phyloP scores from a whole-genome alignment of 2,797 vertebrate species.

The Lophotriccus pileatus region DNA sequence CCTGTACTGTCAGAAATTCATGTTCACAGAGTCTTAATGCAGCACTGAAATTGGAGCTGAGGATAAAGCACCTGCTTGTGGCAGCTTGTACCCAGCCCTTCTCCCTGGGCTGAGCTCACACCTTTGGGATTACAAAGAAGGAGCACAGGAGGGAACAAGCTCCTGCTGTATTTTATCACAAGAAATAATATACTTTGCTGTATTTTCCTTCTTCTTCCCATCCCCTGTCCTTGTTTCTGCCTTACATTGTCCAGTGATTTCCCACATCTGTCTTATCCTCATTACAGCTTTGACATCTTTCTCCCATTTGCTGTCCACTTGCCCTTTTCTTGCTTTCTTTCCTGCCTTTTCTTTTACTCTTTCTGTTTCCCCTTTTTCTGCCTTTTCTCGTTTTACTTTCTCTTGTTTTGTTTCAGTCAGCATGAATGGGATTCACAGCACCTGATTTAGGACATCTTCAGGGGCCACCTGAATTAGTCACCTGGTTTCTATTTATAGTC shows the following conservation, averaged over 20 bases:
- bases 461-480: not conserved
- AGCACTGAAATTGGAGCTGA: slow-evolving; percentile 32
- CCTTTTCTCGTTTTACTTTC: not conserved
- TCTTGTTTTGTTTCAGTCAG: not conserved
- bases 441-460: not conserved
- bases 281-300: not conserved
- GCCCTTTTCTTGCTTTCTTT: not conserved
- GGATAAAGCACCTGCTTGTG: not conserved
- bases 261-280: not conserved
- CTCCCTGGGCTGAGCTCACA: not conserved
- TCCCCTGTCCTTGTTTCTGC: not conserved
- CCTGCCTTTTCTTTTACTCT: not conserved
- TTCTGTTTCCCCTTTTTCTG: not conserved
- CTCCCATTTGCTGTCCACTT: not conserved
- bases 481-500: not conserved
- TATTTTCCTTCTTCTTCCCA: not conserved
- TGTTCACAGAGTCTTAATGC: slow-evolving; percentile 47
- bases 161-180: not conserved
- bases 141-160: not conserved
- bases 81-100: not conserved
- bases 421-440: not conserved
- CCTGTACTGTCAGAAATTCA: slow-evolving; percentile 23
- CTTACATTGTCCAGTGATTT: not conserved
- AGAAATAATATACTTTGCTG: not conserved
- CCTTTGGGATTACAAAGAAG: not conserved